Conservation (phyloP, 1,140 invertebrate species). For the Tetramorium parvispinum region DNA sequence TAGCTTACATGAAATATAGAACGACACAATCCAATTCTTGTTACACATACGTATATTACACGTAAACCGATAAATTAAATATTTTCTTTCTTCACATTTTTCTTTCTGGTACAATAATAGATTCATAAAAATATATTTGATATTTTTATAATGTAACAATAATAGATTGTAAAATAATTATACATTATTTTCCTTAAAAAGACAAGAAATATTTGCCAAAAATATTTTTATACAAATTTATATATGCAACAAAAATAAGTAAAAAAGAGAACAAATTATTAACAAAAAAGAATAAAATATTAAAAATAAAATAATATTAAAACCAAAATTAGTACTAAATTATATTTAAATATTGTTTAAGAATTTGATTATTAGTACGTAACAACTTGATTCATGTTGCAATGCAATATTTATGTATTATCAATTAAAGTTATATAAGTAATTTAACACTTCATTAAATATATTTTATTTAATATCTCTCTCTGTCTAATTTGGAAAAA, state of each 20-base stretch:
- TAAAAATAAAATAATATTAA: neutral
- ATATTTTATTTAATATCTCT: neutral
- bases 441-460: neutral
- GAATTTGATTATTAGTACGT: neutral
- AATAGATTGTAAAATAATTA: constrained; percentile 6
- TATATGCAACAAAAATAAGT: neutral
- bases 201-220: neutral
- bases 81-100: neutral
- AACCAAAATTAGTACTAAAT: neutral
- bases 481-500: neutral
- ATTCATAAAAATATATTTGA: neutral
- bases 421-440: neutral
- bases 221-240: neutral
- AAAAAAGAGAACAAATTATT: neutral
- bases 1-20: neutral
- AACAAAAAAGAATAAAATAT: neutral
- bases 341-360: neutral
- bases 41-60: neutral
- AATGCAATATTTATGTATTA: neutral
- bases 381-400: neutral
- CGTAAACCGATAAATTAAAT: neutral
- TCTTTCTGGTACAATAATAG: neutral
- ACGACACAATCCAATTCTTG: neutral
- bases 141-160: neutral
- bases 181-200: neutral